Base-by-base conservation (phyloP, 2,797 vertebrate species). In the Sebastes matsubarae region DNA sequence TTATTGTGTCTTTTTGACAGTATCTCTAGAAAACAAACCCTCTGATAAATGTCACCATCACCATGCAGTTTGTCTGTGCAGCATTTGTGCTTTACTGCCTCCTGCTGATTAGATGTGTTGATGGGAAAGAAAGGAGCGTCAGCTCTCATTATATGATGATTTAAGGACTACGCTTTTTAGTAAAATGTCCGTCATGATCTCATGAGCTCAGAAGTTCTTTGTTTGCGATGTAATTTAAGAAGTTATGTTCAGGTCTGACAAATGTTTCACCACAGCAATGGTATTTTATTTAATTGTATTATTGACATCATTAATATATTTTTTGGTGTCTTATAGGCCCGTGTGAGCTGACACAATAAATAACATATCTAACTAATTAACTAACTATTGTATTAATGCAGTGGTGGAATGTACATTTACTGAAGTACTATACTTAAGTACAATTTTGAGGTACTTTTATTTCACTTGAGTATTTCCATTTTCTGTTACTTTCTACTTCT, bases 61-160 rank as follows among this genome's bases (percentile, higher is more conserved):
- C 12, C 29, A 27, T 25, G 52, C 24, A 10, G 64, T 20, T 3
- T 18, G 38, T 46, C 38, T 46, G 24, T 16, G 24, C 36, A 18
- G 8, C 3, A 27, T 42, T 29, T 77, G 72, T 61, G 55, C 65
- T 78, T 80, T 72, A 75, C 83, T 85, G 75, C 78, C 75, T 70
- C 75, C 72, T 63, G 57, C 55, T 77, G 69, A 77, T 71, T 3
- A 46, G 18, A 22, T 38, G 59, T 4, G 32, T 27, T 66, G 24
- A 42, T 36, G 61, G 14, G 11, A 68, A 54, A 16, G 22, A 70
- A 54, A 46, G 22, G 46, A 65, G 12, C 6, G 5, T 72, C 12
- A 52, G 27, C 13, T 11, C 12, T 61, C 27, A 27, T 54, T 22
- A 54, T 54, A n/a, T 54, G n/a, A 54, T 54, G 11, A 38, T 55